phyloP scores from a whole-genome alignment of 2,888 invertebrate genomes.

The Drosophila anomelani region DNA sequence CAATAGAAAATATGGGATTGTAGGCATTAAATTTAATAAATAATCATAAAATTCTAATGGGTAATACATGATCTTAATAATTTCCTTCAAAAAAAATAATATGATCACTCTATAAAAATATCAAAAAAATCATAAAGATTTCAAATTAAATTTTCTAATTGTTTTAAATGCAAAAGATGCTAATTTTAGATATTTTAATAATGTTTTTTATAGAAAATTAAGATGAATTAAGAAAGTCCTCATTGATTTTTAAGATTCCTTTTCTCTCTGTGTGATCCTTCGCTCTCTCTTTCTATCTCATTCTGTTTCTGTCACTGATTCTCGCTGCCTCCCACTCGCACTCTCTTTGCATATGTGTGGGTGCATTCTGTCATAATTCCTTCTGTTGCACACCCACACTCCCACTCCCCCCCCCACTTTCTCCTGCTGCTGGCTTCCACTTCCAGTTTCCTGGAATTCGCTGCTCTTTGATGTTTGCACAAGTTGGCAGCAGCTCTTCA shows the following conservation, averaged over 20 bases:
- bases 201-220: neutral
- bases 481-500: slow-evolving; percentile 57
- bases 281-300: neutral
- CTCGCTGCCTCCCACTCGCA: neutral
- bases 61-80: neutral
- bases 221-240: neutral
- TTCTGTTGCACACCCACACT: slow-evolving; percentile 8
- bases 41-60: too few species aligned
- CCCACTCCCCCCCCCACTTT: neutral
- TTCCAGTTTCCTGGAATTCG: slow-evolving; percentile 23
- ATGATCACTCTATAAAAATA: too few species aligned
- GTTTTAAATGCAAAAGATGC: neutral
- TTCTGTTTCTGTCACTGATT: slow-evolving; percentile 7
- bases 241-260: neutral
- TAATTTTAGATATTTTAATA: too few species aligned
- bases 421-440: slow-evolving; percentile 4
- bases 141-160: neutral
- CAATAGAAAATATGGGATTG: neutral
- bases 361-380: slow-evolving; percentile 42
- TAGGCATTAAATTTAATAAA: too few species aligned
- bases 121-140: too few species aligned
- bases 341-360: slow-evolving; percentile 39
- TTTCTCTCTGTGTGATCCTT: neutral
- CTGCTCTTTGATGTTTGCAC: slow-evolving; percentile 78
- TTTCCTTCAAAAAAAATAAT: neutral